Evolutionary conservation across 2,888 invertebrate genomes (phyloP).

Genomic region (Troides helena): DNA sequence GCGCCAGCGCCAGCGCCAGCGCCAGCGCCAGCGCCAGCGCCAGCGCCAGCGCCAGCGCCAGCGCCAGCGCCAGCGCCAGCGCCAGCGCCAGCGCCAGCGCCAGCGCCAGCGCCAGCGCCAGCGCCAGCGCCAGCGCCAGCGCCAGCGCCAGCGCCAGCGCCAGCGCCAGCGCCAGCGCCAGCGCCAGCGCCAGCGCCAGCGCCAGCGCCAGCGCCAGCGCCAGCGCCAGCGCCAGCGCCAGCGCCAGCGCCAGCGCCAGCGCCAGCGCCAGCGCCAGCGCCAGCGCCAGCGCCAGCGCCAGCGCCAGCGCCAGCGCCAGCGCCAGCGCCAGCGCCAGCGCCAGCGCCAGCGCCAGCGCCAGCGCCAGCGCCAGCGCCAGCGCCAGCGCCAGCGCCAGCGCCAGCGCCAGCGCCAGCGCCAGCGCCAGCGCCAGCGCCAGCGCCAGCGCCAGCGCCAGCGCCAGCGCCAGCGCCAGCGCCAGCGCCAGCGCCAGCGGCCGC

Average conservation of each 20-base stretch:
- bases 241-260: constrained; percentile 36
- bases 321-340: constrained; percentile 36
- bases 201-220: constrained; percentile 37
- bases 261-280: constrained; percentile 36
- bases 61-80: constrained; percentile 36
- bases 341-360: constrained; percentile 36
- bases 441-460: constrained; percentile 36
- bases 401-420: constrained; percentile 36
- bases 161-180: constrained; percentile 36
- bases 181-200: constrained; percentile 36
- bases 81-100: constrained; percentile 36
- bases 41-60: constrained; percentile 36
- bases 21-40: constrained; percentile 37
- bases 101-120: constrained; percentile 37
- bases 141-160: constrained; percentile 36
- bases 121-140: constrained; percentile 36
- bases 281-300: constrained; percentile 37
- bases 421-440: constrained; percentile 36
- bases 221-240: constrained; percentile 36
- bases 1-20: constrained; percentile 36
- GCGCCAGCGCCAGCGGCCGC: constrained; percentile 33
- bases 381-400: constrained; percentile 37
- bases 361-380: constrained; percentile 36
- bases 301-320: constrained; percentile 36
- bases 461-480: constrained; percentile 37